These are phyloP conservation scores for Orthosia gothica DNA, from an alignment of 2,888 invertebrate genomes.

Conservation along the genomic window DNA sequence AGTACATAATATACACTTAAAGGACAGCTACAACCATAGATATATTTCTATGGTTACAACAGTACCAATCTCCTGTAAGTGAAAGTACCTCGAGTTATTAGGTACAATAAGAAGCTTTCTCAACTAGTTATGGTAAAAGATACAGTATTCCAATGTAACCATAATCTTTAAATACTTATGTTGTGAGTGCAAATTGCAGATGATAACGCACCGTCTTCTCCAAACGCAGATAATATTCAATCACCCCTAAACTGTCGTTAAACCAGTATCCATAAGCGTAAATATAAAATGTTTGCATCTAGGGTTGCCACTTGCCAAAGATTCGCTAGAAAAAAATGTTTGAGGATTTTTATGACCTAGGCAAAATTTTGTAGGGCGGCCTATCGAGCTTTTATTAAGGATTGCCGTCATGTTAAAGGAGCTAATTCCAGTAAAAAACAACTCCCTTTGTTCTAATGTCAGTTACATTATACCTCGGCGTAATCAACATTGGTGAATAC, in stretches of 20 bases:
- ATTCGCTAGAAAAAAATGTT: neutral
- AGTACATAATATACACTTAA: neutral
- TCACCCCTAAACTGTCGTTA: conserved; percentile 62
- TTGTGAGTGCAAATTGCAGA: conserved; percentile 23
- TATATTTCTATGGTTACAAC: too few species aligned
- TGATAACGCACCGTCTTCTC: conserved; percentile 38
- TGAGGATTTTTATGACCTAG: neutral
- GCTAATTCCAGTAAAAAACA: neutral
- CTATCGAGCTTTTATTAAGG: neutral
- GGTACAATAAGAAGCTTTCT: neutral
- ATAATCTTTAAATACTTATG: conserved; percentile 1
- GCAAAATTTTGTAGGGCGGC: neutral
- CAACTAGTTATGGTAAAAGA: neutral
- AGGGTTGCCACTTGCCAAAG: conserved; percentile 40
- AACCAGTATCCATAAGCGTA: conserved; percentile 50
- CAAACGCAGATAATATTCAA: conserved; percentile 55
- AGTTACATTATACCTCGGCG: neutral
- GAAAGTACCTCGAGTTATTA: conserved; percentile 14
- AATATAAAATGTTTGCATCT: conserved; percentile 40
- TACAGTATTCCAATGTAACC: conserved; percentile 1
- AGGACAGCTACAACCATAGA: too few species aligned
- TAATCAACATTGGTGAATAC: neutral
- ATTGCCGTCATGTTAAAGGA: neutral
- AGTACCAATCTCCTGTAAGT: neutral
- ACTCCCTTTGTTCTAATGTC: neutral